Conservation (phyloP, 1,140 invertebrate species). For the Marisa cornuarietis region DNA sequence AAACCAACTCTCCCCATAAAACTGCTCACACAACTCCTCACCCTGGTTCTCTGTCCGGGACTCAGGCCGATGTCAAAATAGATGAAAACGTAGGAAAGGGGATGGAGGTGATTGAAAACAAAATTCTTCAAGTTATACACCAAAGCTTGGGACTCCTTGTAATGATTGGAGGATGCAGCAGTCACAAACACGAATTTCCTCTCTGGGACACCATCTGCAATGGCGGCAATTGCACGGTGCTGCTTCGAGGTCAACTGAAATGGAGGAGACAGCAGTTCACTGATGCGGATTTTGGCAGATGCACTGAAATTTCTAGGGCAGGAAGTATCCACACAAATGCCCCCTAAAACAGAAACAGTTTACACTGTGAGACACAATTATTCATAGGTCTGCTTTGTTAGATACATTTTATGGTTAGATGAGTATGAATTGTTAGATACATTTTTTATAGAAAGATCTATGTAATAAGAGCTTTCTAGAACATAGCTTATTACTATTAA, state of each 20-base stretch:
- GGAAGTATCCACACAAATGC: conserved; percentile 11
- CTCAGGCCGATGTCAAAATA: conserved; percentile 20
- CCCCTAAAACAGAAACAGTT: background rate
- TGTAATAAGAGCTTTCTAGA: no score
- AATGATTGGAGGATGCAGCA: conserved; percentile 21
- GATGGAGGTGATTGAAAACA: conserved; percentile 5
- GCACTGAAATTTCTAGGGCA: conserved; percentile 2
- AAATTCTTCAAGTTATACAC: conserved; percentile 8
- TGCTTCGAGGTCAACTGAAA: conserved; percentile 1
- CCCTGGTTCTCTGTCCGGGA: background rate
- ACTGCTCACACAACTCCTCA: background rate
- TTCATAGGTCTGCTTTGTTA: background rate
- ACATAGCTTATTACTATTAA: no score
- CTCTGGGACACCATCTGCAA: background rate
- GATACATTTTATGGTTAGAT: no score
- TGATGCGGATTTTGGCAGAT: background rate
- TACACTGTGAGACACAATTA: background rate
- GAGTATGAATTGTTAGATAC: no score
- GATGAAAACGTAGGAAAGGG: conserved; percentile 1
- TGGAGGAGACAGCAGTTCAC: conserved; percentile 9
- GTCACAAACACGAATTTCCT: conserved; percentile 17
- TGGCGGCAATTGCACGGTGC: background rate
- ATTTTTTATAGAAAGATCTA: no score
- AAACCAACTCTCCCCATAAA: background rate
- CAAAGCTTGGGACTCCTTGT: conserved; percentile 20